A percentile compares a stretch with the other conserved stretches of the same genome.
Conservation (phyloP, 2,888 invertebrate species). For the Anagyrus pseudococci region DNA sequence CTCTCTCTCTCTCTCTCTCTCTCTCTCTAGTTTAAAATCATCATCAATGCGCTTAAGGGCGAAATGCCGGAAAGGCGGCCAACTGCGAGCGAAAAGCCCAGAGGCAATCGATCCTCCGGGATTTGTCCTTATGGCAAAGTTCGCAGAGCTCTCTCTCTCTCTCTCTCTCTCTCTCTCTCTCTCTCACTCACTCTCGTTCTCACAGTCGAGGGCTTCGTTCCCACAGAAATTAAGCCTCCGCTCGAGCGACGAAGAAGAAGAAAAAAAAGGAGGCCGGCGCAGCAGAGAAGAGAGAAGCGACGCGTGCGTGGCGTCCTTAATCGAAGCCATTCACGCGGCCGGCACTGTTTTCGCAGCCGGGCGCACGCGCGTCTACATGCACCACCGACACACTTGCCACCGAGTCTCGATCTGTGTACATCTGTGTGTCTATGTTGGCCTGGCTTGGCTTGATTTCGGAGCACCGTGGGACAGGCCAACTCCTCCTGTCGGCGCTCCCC, state of each 20-base stretch:
- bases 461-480: constrained; percentile 50
- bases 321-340: constrained; percentile 32
- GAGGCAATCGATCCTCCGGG: too few relatives aligned
- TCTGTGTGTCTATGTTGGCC: neutral
- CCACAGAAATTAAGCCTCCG: constrained; percentile 23
- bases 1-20: too few relatives aligned
- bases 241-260: constrained; percentile 7
- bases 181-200: too few relatives aligned
- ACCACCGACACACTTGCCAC: neutral
- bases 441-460: too few relatives aligned
- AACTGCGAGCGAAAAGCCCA: too few relatives aligned
- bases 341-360: neutral
- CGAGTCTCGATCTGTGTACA: neutral
- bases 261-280: neutral
- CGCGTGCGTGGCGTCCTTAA: constrained; percentile 15
- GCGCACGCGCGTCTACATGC: neutral
- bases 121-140: too few relatives aligned
- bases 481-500: too few relatives aligned
- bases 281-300: neutral
- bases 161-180: too few relatives aligned
- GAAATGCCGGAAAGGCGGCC: too few relatives aligned
- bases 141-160: too few relatives aligned
- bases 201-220: constrained; percentile 4
- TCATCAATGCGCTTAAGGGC: too few relatives aligned
- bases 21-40: too few relatives aligned